phyloP scores from a whole-genome alignment of 2,888 invertebrate species.

The Campoplex capitator region DNA sequence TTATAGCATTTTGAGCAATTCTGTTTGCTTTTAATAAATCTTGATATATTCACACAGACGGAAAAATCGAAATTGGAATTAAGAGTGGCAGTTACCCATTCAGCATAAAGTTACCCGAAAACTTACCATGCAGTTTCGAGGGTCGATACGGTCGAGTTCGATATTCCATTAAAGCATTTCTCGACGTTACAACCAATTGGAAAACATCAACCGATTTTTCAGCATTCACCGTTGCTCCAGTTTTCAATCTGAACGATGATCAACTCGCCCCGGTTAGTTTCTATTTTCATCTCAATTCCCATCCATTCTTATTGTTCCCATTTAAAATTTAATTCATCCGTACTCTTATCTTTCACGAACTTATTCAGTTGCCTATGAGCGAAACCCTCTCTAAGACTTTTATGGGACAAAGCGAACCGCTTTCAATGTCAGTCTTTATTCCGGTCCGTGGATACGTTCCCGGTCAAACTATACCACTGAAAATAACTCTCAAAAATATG shows the following conservation, averaged over 20 bases:
- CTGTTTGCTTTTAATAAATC: not conserved
- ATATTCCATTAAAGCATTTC: slow-evolving; percentile 84
- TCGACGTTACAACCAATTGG: slow-evolving; percentile 79
- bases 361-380: slow-evolving; percentile 76
- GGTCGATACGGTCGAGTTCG: slow-evolving; percentile 84
- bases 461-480: slow-evolving; percentile 81
- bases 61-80: slow-evolving; percentile 71
- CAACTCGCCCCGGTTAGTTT: slow-evolving; percentile 79
- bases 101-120: slow-evolving; percentile 83
- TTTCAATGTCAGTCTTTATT: slow-evolving; percentile 76
- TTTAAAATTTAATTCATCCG: not conserved
- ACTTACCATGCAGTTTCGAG: slow-evolving; percentile 83
- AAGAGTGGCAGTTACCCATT: slow-evolving; percentile 83
- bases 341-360: slow-evolving; percentile 24
- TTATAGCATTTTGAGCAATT: not conserved
- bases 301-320: not conserved
- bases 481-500: slow-evolving; percentile 78
- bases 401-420: slow-evolving; percentile 79
- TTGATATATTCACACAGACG: slow-evolving; percentile 69
- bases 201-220: slow-evolving; percentile 75
- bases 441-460: slow-evolving; percentile 83
- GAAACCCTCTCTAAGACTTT: slow-evolving; percentile 76
- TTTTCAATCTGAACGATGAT: slow-evolving; percentile 85
- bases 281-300: not conserved
- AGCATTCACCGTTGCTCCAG: slow-evolving; percentile 85